Conservation (phyloP, 2,113 vertebrate genomes). For the Microcebus lehilahytsara region DNA sequence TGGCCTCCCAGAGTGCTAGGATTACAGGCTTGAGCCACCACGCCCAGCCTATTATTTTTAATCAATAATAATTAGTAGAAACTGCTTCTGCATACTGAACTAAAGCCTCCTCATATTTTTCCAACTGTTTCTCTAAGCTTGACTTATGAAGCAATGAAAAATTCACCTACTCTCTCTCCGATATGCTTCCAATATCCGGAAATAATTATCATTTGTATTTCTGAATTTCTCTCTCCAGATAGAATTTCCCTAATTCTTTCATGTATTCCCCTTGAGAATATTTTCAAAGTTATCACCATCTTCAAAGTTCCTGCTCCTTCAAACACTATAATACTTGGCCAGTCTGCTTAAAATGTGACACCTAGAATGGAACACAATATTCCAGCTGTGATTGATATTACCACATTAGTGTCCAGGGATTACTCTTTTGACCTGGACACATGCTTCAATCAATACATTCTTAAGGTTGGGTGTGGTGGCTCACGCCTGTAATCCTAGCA, state of each 20-base stretch:
- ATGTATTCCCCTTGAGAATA: neutral
- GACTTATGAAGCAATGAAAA: neutral
- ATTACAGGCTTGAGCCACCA: too few species aligned
- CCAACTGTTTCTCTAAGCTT: neutral
- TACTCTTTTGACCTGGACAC: neutral
- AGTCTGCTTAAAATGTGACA: neutral
- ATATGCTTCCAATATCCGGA: constrained; percentile 4
- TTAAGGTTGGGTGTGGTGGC: neutral
- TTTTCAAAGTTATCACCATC: constrained; percentile 14
- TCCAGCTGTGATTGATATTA: neutral
- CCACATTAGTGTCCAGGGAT: neutral
- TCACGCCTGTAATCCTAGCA: too few species aligned
- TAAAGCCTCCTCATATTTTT: neutral
- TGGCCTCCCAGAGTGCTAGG: too few species aligned
- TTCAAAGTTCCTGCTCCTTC: neutral
- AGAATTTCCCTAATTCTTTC: constrained; percentile 37
- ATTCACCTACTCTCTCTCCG: neutral
- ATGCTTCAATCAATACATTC: neutral
- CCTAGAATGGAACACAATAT: neutral
- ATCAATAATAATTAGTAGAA: neutral
- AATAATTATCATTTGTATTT: neutral
- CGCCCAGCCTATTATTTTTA: neutral
- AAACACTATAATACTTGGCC: neutral
- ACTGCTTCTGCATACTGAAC: neutral
- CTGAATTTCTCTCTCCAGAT: constrained; percentile 6